Conservation (phyloP, 92 coral and sea anemone species). For the Desmophyllum pertusum region DNA sequence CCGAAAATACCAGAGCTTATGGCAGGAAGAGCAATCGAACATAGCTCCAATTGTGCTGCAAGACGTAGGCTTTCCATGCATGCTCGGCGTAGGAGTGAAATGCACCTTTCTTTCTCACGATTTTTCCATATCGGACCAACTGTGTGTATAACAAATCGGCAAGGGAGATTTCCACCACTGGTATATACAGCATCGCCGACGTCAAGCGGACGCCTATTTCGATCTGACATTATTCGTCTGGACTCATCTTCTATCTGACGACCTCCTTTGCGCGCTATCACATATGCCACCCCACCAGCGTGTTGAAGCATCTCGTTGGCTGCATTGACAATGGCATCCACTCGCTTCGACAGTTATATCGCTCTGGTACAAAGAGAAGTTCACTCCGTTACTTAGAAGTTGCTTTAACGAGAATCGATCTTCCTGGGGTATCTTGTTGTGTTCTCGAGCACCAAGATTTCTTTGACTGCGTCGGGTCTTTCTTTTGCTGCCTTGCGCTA, state of each 20-base stretch:
- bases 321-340: slow-evolving; percentile 78
- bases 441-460: background rate
- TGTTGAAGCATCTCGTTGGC: slow-evolving; percentile 62
- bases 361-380: slow-evolving; percentile 59
- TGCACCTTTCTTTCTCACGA: background rate
- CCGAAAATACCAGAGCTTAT: slow-evolving; percentile 84
- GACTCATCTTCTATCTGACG: slow-evolving; percentile 56
- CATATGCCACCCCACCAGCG: slow-evolving; percentile 64
- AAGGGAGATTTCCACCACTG: slow-evolving; percentile 43
- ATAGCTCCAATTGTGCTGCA: slow-evolving; percentile 17
- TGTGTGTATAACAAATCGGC: slow-evolving; percentile 49
- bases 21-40: slow-evolving; percentile 67
- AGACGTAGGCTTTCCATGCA: slow-evolving; percentile 36
- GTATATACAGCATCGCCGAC: slow-evolving; percentile 38
- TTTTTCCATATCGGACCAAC: slow-evolving; percentile 53
- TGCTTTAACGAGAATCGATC: background rate
- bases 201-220: background rate
- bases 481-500: background rate
- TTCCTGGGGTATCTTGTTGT: background rate
- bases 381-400: slow-evolving; percentile 25
- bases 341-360: slow-evolving; percentile 67
- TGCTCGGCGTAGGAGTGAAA: background rate
- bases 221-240: background rate
- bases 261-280: slow-evolving; percentile 77
- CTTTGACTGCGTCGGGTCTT: slow-evolving; percentile 10